Base-by-base conservation (phyloP, 2,113 vertebrate genomes). In the Mugil cephalus region DNA sequence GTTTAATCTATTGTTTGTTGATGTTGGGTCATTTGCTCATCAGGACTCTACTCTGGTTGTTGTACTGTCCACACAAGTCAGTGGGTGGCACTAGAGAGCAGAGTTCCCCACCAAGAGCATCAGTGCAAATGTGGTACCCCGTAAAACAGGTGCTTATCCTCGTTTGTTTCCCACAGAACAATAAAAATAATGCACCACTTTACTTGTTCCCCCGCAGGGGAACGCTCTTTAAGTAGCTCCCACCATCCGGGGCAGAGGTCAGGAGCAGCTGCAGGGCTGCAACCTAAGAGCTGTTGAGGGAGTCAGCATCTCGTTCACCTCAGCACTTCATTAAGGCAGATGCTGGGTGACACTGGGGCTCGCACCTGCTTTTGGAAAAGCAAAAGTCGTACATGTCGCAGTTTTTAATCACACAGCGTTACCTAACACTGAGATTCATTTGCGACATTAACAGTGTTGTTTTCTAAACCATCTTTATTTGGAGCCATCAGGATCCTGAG, bases 91-190 rank as follows among this genome's bases (percentile, higher is more conserved):
- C 58, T 85, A 76, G 72, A 86, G 87, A 89, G 82, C 81, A 69
- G 53, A 56, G 51, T 71, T 39, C n/a, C 70, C 18, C 79, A 73
- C 67, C 24, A 79, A 76, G 45, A 71, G n/a, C 55, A 58, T 64
- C 58, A 64, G 59, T 35, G 53, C 24, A 43, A 70, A 30, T 40
- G 38, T 75, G 65, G 50, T 66, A 18, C 56, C 55, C 63, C 53
- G 68, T 77, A 14, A 89, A 87, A 87, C 93, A 94, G 91, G 91
- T 90, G 87, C 54, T 74, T 76, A 42, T 54, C n/a, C 55, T 69
- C 17, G 36, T 70, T 78, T 63, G 79, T 68, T 79, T 77, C 19
- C 21, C 59, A 77, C 45, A 55, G 50, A 80, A 79, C 77, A 86
- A 80, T 77, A 74, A 39, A 72, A 84, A 88, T 86, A 87, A 88